phyloP scores from a whole-genome alignment of 2,888 invertebrate genomes.

The Plutella xylostella region DNA sequence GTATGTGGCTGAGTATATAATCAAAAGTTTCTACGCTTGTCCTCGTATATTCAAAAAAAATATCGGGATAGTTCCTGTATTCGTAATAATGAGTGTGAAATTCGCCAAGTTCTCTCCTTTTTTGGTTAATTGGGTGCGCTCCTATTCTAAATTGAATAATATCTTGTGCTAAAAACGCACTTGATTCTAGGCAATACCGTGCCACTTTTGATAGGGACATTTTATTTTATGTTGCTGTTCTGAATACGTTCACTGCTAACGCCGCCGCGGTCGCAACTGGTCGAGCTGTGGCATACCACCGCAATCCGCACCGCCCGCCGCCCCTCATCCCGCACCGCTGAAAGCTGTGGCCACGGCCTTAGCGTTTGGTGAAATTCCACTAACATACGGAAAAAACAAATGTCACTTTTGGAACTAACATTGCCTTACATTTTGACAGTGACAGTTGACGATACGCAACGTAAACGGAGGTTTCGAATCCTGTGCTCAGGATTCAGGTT shows the following conservation, averaged over 20 bases:
- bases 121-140: background rate
- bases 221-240: background rate
- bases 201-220: background rate
- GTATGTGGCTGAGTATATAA: slow-evolving; percentile 15
- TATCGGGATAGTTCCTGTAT: slow-evolving; percentile 1
- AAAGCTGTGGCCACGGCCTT: too few species aligned
- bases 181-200: background rate
- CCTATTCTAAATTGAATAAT: background rate
- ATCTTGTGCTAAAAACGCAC: background rate
- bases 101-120: background rate
- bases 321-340: too few species aligned
- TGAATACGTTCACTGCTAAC: background rate
- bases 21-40: slow-evolving; percentile 16
- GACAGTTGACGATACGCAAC: too few species aligned
- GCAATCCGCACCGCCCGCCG: too few species aligned
- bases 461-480: too few species aligned
- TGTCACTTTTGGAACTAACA: too few species aligned
- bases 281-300: too few species aligned
- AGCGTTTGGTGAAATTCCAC: too few species aligned
- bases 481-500: too few species aligned
- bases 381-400: too few species aligned
- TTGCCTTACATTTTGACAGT: too few species aligned
- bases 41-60: slow-evolving; percentile 17
- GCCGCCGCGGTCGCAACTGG: too few species aligned
- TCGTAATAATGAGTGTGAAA: background rate